Conservation (phyloP, 2,888 invertebrate genomes). For the Eupeodes latifasciatus region DNA sequence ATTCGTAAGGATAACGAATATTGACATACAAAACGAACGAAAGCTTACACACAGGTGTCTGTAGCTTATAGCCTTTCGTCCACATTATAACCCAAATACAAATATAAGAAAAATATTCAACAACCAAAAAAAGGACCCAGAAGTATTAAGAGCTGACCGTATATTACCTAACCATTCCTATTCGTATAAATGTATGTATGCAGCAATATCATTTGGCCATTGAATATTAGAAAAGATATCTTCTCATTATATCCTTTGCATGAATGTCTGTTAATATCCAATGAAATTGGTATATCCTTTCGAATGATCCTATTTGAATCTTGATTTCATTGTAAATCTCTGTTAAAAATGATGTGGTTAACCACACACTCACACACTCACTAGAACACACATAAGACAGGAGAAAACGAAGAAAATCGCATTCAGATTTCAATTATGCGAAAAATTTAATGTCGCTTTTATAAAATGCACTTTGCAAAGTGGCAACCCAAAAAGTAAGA, state of each 20-base stretch:
- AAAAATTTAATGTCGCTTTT: conserved; percentile 38
- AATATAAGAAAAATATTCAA: conserved; percentile 37
- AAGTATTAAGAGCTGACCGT: conserved; percentile 18
- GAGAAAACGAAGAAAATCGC: background rate
- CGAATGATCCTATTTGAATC: conserved; percentile 68
- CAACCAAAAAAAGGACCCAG: conserved; percentile 12
- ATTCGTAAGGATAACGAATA: conserved; percentile 82
- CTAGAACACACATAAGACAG: background rate
- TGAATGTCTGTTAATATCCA: conserved; percentile 33
- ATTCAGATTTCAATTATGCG: conserved; percentile 63
- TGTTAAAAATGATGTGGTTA: conserved; percentile 52
- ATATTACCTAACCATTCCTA: background rate
- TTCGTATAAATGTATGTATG: too few relatives aligned
- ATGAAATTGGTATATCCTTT: conserved; percentile 41
- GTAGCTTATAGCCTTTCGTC: conserved; percentile 43
- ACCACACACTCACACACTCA: background rate
- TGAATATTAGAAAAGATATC: conserved; percentile 77
- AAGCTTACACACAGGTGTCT: conserved; percentile 77
- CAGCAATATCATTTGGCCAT: conserved; percentile 48
- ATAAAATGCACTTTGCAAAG: conserved; percentile 41
- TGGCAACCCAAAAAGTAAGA: conserved; percentile 9
- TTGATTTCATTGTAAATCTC: conserved; percentile 70
- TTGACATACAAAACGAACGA: conserved; percentile 80
- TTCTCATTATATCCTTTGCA: conserved; percentile 74
- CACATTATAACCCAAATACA: conserved; percentile 22